phyloP scores from a whole-genome alignment of 2,797 vertebrate species.

The Microctenopoma stevenorrisi region DNA sequence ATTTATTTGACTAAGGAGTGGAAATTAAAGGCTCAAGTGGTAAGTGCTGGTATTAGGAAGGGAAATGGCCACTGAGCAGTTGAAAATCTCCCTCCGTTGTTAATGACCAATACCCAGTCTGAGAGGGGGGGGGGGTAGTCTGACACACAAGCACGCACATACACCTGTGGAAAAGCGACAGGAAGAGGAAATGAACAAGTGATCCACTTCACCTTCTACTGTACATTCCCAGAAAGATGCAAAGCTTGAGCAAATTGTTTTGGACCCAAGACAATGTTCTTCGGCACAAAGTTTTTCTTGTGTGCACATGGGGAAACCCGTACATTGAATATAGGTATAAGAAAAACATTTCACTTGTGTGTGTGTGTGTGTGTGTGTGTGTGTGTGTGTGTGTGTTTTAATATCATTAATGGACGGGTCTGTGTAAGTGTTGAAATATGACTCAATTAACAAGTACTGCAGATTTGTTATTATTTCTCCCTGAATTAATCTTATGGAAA shows the following conservation, averaged over 20 bases:
- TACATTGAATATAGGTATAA: slow-evolving; percentile 8
- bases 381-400: slow-evolving; percentile 39
- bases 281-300: neutral
- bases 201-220: slow-evolving; percentile 53
- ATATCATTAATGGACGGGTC: slow-evolving; percentile 57
- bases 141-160: slow-evolving; percentile 76
- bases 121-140: slow-evolving; percentile 81
- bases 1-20: slow-evolving; percentile 79
- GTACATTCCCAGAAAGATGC: slow-evolving; percentile 54
- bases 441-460: slow-evolving; percentile 74
- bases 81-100: slow-evolving; percentile 89
- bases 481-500: slow-evolving; percentile 74
- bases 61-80: slow-evolving; percentile 90
- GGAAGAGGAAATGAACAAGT: slow-evolving; percentile 68
- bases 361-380: neutral
- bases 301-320: slow-evolving; percentile 26
- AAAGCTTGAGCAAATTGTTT: slow-evolving; percentile 44
- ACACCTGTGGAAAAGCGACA: slow-evolving; percentile 83
- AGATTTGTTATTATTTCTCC: slow-evolving; percentile 78
- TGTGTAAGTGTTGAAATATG: slow-evolving; percentile 73
- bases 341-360: slow-evolving; percentile 46
- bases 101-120: slow-evolving; percentile 91
- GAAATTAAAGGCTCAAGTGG: slow-evolving; percentile 89
- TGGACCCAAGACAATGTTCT: slow-evolving; percentile 32
- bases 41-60: slow-evolving; percentile 89